Evolutionary conservation across 2,797 vertebrate genomes (phyloP).

Genomic region (Mormyrops attenuatus): DNA sequence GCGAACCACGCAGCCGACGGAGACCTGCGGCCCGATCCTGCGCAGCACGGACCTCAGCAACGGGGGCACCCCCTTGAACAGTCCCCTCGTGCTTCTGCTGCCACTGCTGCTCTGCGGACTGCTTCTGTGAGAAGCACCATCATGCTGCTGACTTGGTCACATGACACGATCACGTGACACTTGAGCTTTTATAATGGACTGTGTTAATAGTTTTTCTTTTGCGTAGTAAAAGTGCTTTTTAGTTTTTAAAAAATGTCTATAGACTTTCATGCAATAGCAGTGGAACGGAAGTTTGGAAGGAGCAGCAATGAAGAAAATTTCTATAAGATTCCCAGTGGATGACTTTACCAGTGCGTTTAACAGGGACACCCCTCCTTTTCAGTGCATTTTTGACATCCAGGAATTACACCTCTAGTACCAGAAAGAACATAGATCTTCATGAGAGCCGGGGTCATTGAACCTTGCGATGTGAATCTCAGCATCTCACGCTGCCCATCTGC

Average conservation of each 20-base stretch:
- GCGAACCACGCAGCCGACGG: background rate
- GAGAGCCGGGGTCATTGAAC: background rate
- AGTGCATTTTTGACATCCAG: background rate
- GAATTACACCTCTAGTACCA: background rate
- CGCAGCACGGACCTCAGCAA: background rate
- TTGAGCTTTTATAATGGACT: background rate
- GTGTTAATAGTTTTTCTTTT: background rate
- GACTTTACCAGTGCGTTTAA: background rate
- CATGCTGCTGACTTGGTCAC: background rate
- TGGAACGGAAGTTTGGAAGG: background rate
- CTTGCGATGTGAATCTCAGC: background rate
- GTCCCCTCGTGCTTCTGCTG: background rate
- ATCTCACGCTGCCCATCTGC: background rate
- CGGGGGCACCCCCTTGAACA: slow-evolving; percentile 8
- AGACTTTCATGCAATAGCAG: background rate
- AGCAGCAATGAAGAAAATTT: background rate
- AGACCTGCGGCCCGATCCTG: background rate
- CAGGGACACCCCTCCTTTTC: background rate
- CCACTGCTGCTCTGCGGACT: background rate
- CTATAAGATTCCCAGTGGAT: background rate
- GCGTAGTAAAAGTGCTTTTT: background rate
- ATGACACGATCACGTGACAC: background rate
- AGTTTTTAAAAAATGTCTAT: background rate
- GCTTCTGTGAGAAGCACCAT: slow-evolving; percentile 16
- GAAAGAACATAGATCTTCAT: background rate